Percentiles rank a stretch among this genome's conserved stretches.
These are phyloP conservation scores for Stegostoma tigrinum DNA, from an alignment of 2,113 vertebrate species.

Conservation along the genomic window DNA sequence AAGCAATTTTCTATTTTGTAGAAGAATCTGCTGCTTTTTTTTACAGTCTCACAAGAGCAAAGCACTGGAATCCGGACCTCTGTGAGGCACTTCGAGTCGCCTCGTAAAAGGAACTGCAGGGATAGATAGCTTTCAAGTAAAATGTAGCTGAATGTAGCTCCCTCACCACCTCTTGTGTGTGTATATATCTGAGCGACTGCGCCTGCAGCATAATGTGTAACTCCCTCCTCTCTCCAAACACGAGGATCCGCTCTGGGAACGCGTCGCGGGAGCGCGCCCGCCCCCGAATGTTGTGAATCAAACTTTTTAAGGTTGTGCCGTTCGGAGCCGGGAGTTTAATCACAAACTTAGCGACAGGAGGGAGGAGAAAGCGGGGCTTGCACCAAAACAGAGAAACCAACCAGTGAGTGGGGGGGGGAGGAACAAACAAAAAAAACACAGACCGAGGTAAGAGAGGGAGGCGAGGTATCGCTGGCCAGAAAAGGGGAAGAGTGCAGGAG, in stretches of 20 bases:
- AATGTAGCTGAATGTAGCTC: too few relatives aligned
- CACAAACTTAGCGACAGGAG: background rate
- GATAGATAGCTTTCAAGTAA: background rate
- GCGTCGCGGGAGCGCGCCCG: conserved; percentile 30
- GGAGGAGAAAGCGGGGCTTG: background rate
- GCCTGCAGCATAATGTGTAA: background rate
- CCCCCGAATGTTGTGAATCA: conserved; percentile 35
- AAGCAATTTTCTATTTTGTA: background rate
- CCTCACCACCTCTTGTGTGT: too few relatives aligned
- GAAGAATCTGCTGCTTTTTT: background rate
- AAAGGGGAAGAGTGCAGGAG: background rate
- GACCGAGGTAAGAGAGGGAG: background rate
- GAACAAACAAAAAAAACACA: background rate
- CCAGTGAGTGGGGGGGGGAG: too few relatives aligned
- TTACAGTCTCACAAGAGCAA: background rate
- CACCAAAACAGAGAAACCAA: background rate
- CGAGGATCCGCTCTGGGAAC: background rate
- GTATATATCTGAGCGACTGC: background rate
- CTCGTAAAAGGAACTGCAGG: background rate
- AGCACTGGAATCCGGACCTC: background rate
- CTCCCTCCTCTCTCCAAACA: conserved; percentile 2
- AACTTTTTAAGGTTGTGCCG: conserved; percentile 33
- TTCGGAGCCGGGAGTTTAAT: conserved; percentile 33
- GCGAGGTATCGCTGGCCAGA: background rate
- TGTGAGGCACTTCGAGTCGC: background rate